Percentiles rank a stretch among this genome's conserved stretches.
Evolutionary conservation across 2,113 vertebrate genomes (phyloP).

Genomic region (Pelobates fuscus): DNA sequence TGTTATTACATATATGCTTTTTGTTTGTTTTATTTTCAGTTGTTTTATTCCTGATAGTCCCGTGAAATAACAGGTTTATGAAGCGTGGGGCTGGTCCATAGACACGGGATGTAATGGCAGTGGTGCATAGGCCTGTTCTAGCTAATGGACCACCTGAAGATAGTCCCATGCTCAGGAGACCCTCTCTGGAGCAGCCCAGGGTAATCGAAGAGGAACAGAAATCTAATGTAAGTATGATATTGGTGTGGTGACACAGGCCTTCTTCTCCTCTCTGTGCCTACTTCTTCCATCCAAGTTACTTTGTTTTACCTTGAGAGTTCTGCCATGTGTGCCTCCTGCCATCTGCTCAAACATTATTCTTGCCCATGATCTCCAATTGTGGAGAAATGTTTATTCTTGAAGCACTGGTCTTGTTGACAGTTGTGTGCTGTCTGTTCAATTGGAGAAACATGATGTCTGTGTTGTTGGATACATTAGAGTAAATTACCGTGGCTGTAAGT

Average conservation of each 20-base stretch:
- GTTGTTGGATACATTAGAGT: no score
- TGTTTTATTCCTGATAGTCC: conserved; percentile 29
- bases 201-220: conserved; percentile 37
- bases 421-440: no score
- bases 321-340: no score
- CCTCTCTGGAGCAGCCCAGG: conserved; percentile 41
- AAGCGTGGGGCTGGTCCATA: conserved; percentile 38
- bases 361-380: no score
- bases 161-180: conserved; percentile 42
- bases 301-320: no score
- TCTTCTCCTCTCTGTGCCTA: background rate
- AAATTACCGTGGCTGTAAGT: no score
- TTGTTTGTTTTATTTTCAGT: background rate
- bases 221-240: conserved; percentile 47
- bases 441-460: no score
- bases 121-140: conserved; percentile 30
- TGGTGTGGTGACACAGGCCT: background rate
- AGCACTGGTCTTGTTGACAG: no score
- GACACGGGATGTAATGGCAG: conserved; percentile 16
- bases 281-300: no score
- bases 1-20: background rate
- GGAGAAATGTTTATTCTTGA: no score
- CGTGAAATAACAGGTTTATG: conserved; percentile 39
- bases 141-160: conserved; percentile 44
- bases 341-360: no score